Base-by-base conservation (phyloP, 2,888 invertebrate genomes). In the Drosophila atripex region DNA sequence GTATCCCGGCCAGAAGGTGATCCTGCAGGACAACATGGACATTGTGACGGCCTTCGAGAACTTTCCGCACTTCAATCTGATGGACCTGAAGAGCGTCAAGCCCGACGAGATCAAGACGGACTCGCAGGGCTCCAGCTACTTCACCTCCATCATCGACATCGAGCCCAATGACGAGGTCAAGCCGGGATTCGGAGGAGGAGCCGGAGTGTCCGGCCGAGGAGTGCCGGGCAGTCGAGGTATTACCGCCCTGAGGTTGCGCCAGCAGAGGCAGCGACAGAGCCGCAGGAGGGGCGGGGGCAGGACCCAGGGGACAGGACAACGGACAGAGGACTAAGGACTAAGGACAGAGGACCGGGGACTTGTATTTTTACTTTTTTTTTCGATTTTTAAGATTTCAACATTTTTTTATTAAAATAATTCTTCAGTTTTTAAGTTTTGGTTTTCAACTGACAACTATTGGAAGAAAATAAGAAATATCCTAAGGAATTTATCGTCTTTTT, bases 31-130 rank as follows among this genome's bases (percentile, higher is more conserved):
- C 86, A 94, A 93, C 79, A 92, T 94, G 91, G 94, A 94, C 53
- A 93, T 94, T 63, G 93, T 94, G 76, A 93, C 94, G 18, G 92
- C 94, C 46, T 94, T 94, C 75, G 93, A 93, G 76, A 93, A 94
- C 83, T 92, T 93, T 53, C 93, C 93, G 1, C 92, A 92, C 71
- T 91, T 91, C 68, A 91, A 91, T 79, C 83, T 91, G 55, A 82
- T 89, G 11, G 90, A 91, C 60, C 75, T 92, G 76, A 91, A 91
- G 74, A 91, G 91, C 72, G 90, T 92, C 4, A 92, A 92, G 73
- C 91, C 92, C 39, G 92, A 90, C 73, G 90, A 91, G 49, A 89
- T 92, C 25, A 92, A 92, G 78, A 92, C 92, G 73, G 92, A 93
- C 77, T 92, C 93, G 5, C 91, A 93, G 76, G 93, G 92, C 0